These are phyloP conservation scores for Ostrea denselamellosa DNA, from an alignment of 1,140 invertebrate genomes.

Conservation along the genomic window DNA sequence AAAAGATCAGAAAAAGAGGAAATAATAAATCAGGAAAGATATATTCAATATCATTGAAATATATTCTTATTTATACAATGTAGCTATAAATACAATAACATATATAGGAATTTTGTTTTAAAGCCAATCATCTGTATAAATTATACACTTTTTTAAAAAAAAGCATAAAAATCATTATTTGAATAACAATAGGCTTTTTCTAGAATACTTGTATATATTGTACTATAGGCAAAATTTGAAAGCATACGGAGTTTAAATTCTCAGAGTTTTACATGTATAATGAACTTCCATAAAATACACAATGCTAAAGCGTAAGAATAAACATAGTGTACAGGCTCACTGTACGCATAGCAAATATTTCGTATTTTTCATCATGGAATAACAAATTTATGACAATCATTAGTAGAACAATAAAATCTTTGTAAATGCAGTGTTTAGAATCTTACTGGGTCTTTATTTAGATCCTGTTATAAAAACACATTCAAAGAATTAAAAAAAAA, in stretches of 20 bases:
- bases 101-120: too few species aligned
- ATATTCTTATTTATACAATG: too few species aligned
- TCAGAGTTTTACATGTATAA: not conserved
- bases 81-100: too few species aligned
- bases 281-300: not conserved
- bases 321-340: not conserved
- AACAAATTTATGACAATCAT: not conserved
- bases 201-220: not conserved
- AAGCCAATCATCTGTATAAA: too few species aligned
- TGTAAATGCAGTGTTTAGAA: constrained; percentile 1
- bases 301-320: not conserved
- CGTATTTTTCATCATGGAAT: not conserved
- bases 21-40: too few species aligned
- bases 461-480: not conserved
- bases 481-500: not conserved
- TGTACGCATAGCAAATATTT: not conserved
- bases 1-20: too few species aligned
- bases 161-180: too few species aligned
- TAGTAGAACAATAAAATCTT: not conserved
- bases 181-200: too few species aligned
- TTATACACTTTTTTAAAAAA: too few species aligned
- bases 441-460: not conserved
- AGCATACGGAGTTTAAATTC: not conserved
- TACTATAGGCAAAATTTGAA: not conserved
- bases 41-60: too few species aligned